phyloP scores from a whole-genome alignment of 2,797 vertebrate species.

The Aplochiton taeniatus region DNA sequence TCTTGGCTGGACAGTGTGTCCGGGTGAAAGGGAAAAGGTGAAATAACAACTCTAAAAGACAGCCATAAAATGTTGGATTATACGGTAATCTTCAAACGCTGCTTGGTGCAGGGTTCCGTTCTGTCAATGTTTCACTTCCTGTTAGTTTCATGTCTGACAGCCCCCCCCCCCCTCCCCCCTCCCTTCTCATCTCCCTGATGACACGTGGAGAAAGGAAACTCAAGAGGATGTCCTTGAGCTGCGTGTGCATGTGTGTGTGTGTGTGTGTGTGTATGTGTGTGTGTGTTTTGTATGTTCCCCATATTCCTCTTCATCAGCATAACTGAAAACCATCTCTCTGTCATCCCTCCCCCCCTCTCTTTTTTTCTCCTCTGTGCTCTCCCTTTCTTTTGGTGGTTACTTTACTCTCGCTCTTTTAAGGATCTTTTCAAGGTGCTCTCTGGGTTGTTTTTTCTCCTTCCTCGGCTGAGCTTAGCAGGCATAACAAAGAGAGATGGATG shows the following conservation, averaged over 20 bases:
- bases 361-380: slow-evolving; percentile 21
- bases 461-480: slow-evolving; percentile 29
- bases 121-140: no score
- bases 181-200: slow-evolving; percentile 43
- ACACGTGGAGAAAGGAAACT: slow-evolving; percentile 47
- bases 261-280: no score
- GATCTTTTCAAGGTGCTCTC: neutral
- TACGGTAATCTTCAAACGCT: no score
- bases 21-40: no score
- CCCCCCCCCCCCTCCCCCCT: no score
- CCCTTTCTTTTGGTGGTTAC: neutral
- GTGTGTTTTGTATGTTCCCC: slow-evolving; percentile 27
- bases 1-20: no score
- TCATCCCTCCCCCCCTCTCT: neutral
- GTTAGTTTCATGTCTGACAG: no score
- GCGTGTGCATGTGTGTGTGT: no score
- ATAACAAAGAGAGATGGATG: slow-evolving; percentile 51
- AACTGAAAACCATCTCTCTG: slow-evolving; percentile 30
- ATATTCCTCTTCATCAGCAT: slow-evolving; percentile 58
- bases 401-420: neutral
- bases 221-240: slow-evolving; percentile 70
- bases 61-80: no score
- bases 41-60: no score
- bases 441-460: no score
- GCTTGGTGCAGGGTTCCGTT: no score